A percentile compares a stretch with the other conserved stretches of the same genome.
phyloP scores from a whole-genome alignment of 2,113 vertebrate species.

The Daubentonia madagascariensis region DNA sequence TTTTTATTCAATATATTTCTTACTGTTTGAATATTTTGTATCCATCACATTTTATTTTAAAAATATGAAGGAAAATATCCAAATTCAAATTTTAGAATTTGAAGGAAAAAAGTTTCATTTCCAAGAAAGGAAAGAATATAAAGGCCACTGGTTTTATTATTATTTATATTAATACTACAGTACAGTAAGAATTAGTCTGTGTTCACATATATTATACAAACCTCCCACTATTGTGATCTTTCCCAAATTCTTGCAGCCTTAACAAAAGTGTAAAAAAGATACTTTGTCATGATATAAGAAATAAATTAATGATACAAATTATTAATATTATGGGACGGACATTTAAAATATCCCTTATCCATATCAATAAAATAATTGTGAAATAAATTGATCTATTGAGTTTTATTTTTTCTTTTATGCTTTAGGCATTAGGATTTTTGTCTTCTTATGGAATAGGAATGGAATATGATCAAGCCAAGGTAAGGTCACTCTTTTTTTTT shows the following conservation, averaged over 20 bases:
- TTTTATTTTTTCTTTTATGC: conserved; percentile 45
- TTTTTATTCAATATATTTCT: conserved; percentile 23
- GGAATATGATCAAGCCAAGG: conserved; percentile 81
- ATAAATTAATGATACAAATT: not conserved
- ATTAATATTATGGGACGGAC: not conserved
- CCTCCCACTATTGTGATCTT: not conserved
- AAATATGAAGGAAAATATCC: not conserved
- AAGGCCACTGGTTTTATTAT: not conserved
- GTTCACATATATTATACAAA: conserved; percentile 9
- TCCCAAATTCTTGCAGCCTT: not conserved
- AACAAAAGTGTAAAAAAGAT: not conserved
- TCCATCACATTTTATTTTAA: not conserved
- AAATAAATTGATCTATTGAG: conserved; percentile 39
- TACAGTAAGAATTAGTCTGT: not conserved
- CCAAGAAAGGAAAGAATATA: not conserved
- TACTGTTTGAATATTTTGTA: not conserved
- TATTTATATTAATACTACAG: conserved; percentile 31
- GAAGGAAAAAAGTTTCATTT: not conserved
- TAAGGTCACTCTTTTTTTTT: conserved; percentile 63
- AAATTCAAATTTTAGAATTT: not conserved
- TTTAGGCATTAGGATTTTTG: conserved; percentile 81
- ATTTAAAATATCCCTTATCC: not conserved
- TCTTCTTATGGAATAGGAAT: conserved; percentile 82
- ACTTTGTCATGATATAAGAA: conserved; percentile 34
- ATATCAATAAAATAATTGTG: conserved; percentile 26